A percentile compares a stretch with the other conserved stretches of the same genome.
Conservation (phyloP, 2,797 vertebrate species). For the Trichosurus vulpecula region DNA sequence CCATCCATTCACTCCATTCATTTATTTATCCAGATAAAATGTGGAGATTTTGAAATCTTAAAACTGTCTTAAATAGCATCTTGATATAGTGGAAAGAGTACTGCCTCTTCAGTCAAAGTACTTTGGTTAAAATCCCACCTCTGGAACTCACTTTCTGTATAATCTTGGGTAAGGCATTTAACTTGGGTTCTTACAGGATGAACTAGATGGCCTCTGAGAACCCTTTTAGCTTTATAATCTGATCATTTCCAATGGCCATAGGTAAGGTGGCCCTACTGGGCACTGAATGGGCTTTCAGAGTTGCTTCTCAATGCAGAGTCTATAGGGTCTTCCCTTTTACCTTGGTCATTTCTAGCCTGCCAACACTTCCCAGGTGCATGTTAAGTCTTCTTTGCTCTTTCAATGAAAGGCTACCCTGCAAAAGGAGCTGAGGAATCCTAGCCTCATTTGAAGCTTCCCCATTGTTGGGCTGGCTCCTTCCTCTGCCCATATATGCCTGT, state of each 20-base stretch:
- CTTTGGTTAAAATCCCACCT: not conserved
- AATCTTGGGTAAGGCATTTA: not conserved
- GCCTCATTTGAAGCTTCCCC: not conserved
- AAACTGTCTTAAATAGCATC: not conserved
- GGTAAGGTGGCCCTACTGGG: not conserved
- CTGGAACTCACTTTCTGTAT: not conserved
- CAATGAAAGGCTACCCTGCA: not conserved
- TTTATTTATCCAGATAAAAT: not conserved
- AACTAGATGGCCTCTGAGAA: not conserved
- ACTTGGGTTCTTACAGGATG: not conserved
- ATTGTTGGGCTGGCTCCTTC: not conserved
- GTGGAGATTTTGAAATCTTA: not conserved
- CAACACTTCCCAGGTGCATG: not conserved
- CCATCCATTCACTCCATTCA: too few relatives aligned
- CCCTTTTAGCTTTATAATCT: not conserved
- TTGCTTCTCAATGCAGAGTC: not conserved
- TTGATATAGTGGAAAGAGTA: not conserved
- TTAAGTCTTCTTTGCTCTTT: not conserved
- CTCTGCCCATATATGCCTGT: constrained; percentile 19
- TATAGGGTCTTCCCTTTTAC: not conserved
- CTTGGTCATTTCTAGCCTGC: not conserved
- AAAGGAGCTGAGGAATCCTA: not conserved
- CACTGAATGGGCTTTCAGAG: not conserved
- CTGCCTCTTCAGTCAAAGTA: not conserved
- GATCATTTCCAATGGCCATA: not conserved